Base-by-base conservation (phyloP, 2,797 vertebrate genomes). In the Rhabdomys pumilio region DNA sequence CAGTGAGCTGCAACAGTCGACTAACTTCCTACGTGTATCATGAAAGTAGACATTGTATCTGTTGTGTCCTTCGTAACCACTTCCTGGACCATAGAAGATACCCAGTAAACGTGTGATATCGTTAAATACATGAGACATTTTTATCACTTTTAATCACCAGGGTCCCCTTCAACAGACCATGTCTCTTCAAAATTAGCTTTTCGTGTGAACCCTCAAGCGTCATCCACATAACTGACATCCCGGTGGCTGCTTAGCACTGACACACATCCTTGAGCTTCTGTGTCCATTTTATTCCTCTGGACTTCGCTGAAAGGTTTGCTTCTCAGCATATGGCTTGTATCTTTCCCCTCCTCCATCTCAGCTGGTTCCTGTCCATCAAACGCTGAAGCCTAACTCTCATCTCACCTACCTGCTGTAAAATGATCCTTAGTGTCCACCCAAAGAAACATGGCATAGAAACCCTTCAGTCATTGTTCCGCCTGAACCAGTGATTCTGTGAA, bases 161-260 rank as follows among this genome's bases (percentile, higher is more conserved):
- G 53, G 22, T 88, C 57, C 53, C 67, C 63, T 79, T 81, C 65
- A 26, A 61, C 38, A 81, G 61, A 61, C 53, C 41, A 1, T 2
- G 7, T 31, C 13, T 85, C 72, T 91, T 89, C 76, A 83, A 6
- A 89, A 47, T n/a, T 20, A 50, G 72, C 61, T 85, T 92, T 87
- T 22, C 53, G 0, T 9, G 1, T 77, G 31, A 65, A 86, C 65
- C 34, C n/a, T 7, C 2, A 88, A 88, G 50, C 31, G 24, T 41
- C 4, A 61, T 76, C 29, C 20, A 41, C 59, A 26, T 11, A 31
- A 4, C 67, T 9, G 41, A 41, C n/a, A 0, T 6, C 13, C n/a
- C 0, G 1, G 57, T 0, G 0, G 6, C 22, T 19, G 0, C 93
- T 84, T 29, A 17, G 29, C 72, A 38, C 41, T 31, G 5, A 19